A percentile compares a stretch with the other conserved stretches of the same genome.
These are phyloP conservation scores for Neria commutata DNA, from an alignment of 2,888 invertebrate species.

Conservation along the genomic window DNA sequence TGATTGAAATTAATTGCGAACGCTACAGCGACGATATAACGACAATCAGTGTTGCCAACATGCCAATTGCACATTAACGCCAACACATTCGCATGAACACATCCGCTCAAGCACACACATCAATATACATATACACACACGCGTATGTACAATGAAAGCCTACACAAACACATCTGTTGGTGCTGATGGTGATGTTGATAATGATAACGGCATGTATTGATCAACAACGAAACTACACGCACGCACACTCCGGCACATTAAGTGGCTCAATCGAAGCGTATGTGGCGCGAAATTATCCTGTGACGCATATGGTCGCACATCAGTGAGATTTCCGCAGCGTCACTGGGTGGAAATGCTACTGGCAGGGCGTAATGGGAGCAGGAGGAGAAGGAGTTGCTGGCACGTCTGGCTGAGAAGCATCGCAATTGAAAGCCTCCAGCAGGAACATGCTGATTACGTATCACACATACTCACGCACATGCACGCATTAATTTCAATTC, in stretches of 20 bases:
- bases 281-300: not conserved
- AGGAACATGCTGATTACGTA: not conserved
- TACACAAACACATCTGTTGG: too few species aligned
- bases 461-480: not conserved
- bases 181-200: not conserved
- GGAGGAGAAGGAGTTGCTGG: too few species aligned
- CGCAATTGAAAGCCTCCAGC: too few species aligned
- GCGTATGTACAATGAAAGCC: too few species aligned
- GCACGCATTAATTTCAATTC: not conserved
- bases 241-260: too few species aligned
- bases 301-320: not conserved
- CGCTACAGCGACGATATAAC: not conserved
- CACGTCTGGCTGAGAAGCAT: too few species aligned
- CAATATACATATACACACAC: not conserved
- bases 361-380: not conserved
- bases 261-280: too few species aligned
- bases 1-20: conserved; percentile 5
- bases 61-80: conserved; percentile 59
- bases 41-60: conserved; percentile 45
- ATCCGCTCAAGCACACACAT: conserved; percentile 22
- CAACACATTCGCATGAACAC: conserved; percentile 46
- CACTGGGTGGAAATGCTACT: not conserved
- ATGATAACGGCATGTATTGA: not conserved
- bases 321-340: not conserved
- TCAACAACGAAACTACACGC: too few species aligned